These are phyloP conservation scores for Thumatha senex DNA, from an alignment of 2,888 invertebrate species.

Conservation along the genomic window DNA sequence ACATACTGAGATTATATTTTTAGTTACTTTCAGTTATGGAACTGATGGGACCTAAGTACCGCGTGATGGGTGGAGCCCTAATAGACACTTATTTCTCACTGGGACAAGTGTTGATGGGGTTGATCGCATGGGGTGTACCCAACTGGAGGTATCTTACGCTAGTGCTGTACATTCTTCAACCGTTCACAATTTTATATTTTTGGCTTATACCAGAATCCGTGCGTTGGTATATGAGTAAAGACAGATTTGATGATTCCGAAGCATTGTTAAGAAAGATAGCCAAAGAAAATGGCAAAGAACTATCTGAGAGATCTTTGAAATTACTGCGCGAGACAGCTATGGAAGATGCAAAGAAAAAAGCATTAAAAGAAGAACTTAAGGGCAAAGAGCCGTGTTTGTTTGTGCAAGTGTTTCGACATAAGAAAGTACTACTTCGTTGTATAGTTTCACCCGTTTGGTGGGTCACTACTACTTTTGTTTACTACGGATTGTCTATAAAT, in stretches of 20 bases:
- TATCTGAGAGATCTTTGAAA: slow-evolving; percentile 60
- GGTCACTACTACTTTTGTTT: slow-evolving; percentile 85
- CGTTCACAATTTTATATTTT: slow-evolving; percentile 85
- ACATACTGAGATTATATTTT: background rate
- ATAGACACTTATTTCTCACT: slow-evolving; percentile 87
- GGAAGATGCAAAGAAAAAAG: slow-evolving; percentile 47
- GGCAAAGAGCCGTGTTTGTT: slow-evolving; percentile 58
- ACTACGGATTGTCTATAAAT: slow-evolving; percentile 86
- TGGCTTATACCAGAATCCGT: slow-evolving; percentile 89
- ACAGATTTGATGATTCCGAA: slow-evolving; percentile 85
- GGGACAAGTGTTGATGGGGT: slow-evolving; percentile 87
- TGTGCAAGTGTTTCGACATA: slow-evolving; percentile 54
- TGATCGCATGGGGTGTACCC: slow-evolving; percentile 86
- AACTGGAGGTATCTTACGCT: slow-evolving; percentile 88
- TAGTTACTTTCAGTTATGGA: slow-evolving; percentile 85
- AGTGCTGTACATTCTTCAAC: slow-evolving; percentile 86
- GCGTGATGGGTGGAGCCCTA: slow-evolving; percentile 54
- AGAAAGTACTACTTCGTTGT: slow-evolving; percentile 51
- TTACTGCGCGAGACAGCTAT: slow-evolving; percentile 49
- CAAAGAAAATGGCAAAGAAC: slow-evolving; percentile 75
- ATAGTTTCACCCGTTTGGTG: slow-evolving; percentile 80
- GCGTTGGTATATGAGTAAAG: slow-evolving; percentile 90
- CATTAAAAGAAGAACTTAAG: slow-evolving; percentile 26
- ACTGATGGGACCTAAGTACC: slow-evolving; percentile 86
- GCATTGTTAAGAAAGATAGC: slow-evolving; percentile 85